Percentiles rank a stretch among this genome's conserved stretches.
phyloP scores from a whole-genome alignment of 2,797 vertebrate species.

The Anniella stebbinsi region DNA sequence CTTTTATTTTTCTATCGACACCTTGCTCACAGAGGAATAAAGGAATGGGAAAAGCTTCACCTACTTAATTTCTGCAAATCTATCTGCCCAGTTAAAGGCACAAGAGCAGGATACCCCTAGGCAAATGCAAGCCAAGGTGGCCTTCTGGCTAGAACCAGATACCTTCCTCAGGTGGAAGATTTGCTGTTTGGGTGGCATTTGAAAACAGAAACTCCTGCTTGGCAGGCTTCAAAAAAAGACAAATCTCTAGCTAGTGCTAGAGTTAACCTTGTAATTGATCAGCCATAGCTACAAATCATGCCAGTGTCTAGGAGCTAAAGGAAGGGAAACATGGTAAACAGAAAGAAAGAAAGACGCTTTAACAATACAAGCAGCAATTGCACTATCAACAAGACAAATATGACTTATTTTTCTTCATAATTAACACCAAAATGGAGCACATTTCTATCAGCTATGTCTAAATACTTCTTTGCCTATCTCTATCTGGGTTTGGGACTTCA shows the following conservation, averaged over 20 bases:
- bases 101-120: background rate
- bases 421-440: slow-evolving; percentile 10
- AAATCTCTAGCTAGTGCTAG: slow-evolving; percentile 57
- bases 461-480: slow-evolving; percentile 27
- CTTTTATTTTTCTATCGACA: background rate
- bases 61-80: background rate
- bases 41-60: background rate
- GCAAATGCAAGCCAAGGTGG: background rate
- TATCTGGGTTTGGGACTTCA: slow-evolving; percentile 41
- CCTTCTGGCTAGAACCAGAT: slow-evolving; percentile 32
- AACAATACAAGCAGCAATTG: slow-evolving; percentile 14
- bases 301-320: slow-evolving; percentile 50
- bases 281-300: slow-evolving; percentile 56
- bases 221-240: slow-evolving; percentile 46
- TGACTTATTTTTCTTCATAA: slow-evolving; percentile 18
- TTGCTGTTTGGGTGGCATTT: slow-evolving; percentile 48
- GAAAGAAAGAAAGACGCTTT: slow-evolving; percentile 19
- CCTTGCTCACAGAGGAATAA: background rate
- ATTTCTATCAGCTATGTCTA: slow-evolving; percentile 12
- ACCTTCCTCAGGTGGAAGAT: slow-evolving; percentile 51
- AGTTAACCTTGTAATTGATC: slow-evolving; percentile 66
- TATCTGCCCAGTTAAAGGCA: background rate
- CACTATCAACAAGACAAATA: slow-evolving; percentile 40
- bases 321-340: slow-evolving; percentile 52
- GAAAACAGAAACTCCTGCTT: slow-evolving; percentile 56